Evolutionary conservation across 2,888 invertebrate genomes (phyloP).

Genomic region (Ochropacha duplaris): DNA sequence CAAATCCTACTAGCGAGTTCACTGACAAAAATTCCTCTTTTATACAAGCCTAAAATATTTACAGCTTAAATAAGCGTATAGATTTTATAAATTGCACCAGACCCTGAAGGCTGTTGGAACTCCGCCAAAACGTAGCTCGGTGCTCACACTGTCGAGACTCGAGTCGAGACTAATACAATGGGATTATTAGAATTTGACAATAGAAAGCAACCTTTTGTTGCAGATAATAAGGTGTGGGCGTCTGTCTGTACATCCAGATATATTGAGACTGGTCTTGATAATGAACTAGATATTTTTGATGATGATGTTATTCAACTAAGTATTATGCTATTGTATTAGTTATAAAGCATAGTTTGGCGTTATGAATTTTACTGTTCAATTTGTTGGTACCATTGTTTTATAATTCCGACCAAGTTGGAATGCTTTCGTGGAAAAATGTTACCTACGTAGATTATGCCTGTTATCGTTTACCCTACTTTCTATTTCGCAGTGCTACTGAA

Average conservation of each 20-base stretch:
- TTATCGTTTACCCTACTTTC: conserved; percentile 32
- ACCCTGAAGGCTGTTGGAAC: conserved; percentile 34
- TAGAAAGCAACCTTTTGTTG: conserved; percentile 41
- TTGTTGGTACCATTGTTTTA: conserved; percentile 28
- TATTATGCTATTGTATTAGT: not conserved
- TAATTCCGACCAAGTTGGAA: conserved; percentile 27
- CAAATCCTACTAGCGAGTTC: too few species aligned
- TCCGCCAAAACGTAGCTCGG: conserved; percentile 36
- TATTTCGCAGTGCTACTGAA: conserved; percentile 30
- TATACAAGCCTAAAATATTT: not conserved
- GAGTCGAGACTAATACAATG: conserved; percentile 29
- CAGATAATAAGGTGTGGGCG: conserved; percentile 31
- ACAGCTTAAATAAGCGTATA: conserved; percentile 9
- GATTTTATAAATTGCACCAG: conserved; percentile 28
- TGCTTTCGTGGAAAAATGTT: conserved; percentile 30
- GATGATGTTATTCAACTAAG: not conserved
- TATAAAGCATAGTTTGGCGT: not conserved
- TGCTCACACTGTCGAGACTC: conserved; percentile 12
- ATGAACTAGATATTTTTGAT: conserved; percentile 28
- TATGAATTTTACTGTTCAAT: conserved; percentile 21
- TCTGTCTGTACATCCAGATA: conserved; percentile 13
- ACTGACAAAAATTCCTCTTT: too few species aligned
- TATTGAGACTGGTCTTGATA: conserved; percentile 23
- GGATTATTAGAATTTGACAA: conserved; percentile 33
- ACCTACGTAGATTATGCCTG: conserved; percentile 24